These are phyloP conservation scores for Smutsia temminckii DNA, from an alignment of 2,797 vertebrate genomes.

Conservation along the genomic window DNA sequence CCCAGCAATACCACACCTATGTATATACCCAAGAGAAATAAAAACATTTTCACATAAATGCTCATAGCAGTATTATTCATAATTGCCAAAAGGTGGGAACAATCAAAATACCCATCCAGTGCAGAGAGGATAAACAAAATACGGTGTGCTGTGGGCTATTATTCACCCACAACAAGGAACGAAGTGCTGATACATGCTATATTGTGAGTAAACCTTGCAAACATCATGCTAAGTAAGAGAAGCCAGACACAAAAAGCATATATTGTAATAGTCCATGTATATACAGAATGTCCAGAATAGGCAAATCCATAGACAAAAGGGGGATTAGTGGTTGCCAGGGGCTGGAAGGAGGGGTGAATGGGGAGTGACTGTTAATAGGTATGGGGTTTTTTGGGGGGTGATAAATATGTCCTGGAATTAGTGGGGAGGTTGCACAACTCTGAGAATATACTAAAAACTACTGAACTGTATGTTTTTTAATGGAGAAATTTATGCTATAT, in stretches of 20 bases:
- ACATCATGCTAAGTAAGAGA: not conserved
- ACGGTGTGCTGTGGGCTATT: not conserved
- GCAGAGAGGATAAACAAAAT: slow-evolving; percentile 9
- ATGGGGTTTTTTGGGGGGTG: not conserved
- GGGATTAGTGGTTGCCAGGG: not conserved
- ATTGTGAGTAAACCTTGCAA: not conserved
- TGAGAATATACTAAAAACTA: not conserved
- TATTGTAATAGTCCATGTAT: not conserved
- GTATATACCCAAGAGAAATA: not conserved
- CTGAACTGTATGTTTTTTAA: not conserved
- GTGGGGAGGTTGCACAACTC: not conserved
- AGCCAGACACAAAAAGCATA: not conserved
- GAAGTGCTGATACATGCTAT: not conserved
- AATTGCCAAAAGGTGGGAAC: not conserved
- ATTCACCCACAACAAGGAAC: not conserved
- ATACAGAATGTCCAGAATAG: not conserved
- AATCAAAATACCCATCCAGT: not conserved
- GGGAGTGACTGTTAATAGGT: not conserved
- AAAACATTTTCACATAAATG: slow-evolving; percentile 24
- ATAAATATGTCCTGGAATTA: not conserved
- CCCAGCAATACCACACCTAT: not conserved
- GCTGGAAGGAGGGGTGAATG: not conserved
- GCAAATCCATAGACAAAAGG: not conserved
- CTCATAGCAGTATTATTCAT: not conserved
- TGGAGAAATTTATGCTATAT: not conserved